Percentiles rank a stretch among this genome's conserved stretches.
These are phyloP conservation scores for Caretta caretta DNA, from an alignment of 2,113 vertebrate species.

Conservation along the genomic window DNA sequence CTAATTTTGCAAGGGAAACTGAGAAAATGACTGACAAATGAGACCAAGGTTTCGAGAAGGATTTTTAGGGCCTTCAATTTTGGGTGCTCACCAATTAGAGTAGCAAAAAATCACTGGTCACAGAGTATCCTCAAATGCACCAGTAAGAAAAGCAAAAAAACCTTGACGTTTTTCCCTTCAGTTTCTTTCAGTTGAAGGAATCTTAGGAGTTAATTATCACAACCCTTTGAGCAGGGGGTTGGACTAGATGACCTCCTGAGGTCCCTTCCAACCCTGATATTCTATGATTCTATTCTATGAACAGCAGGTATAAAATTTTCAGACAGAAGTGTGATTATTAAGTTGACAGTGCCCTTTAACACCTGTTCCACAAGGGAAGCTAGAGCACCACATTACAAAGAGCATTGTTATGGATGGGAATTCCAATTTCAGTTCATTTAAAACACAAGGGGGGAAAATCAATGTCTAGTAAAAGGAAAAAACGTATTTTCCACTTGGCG, in stretches of 20 bases:
- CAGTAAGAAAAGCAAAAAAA: background rate
- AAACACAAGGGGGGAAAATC: conserved; percentile 10
- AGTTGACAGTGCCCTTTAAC: background rate
- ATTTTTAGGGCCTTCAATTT: rapidly evolving
- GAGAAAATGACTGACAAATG: background rate
- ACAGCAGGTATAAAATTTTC: background rate
- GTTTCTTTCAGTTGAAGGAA: background rate
- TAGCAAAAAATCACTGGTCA: rapidly evolving
- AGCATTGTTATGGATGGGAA: background rate
- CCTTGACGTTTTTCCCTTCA: background rate
- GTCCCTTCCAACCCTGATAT: too few relatives aligned
- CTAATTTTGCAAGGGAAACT: background rate
- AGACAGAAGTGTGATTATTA: conserved; percentile 2
- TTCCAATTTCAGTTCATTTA: conserved; percentile 23
- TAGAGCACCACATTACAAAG: background rate
- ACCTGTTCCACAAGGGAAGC: background rate
- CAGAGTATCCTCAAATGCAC: background rate
- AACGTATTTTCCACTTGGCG: background rate
- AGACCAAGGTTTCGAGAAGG: background rate
- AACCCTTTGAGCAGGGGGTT: background rate
- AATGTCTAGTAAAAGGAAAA: background rate
- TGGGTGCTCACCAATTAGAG: rapidly evolving
- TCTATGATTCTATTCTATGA: too few relatives aligned
- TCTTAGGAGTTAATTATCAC: background rate
- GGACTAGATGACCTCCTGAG: too few relatives aligned